These are phyloP conservation scores for Asarcornis scutulata DNA, from an alignment of 2,113 vertebrate species.

Conservation along the genomic window DNA sequence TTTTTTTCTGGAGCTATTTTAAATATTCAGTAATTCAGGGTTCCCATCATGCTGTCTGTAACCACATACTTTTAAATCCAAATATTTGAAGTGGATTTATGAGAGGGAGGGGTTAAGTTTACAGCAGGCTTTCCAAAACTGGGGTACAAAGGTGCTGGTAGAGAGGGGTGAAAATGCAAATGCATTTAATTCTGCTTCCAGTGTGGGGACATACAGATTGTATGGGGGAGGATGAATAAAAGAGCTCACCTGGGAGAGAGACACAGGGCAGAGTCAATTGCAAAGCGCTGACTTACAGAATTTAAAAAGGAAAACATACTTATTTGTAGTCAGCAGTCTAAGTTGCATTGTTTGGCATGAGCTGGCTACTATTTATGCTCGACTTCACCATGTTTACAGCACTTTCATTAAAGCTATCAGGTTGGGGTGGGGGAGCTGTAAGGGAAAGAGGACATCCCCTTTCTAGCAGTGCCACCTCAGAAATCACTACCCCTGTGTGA, in stretches of 20 bases:
- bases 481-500: not conserved
- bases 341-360: not conserved
- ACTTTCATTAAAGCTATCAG: not conserved
- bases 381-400: not conserved
- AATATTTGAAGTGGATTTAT: conserved; percentile 6
- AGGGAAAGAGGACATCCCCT: not conserved
- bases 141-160: not conserved
- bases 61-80: not conserved
- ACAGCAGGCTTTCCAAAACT: not conserved
- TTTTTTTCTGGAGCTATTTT: not conserved
- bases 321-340: not conserved
- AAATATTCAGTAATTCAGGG: conserved; percentile 24
- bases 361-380: not conserved
- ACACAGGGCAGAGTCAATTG: not conserved
- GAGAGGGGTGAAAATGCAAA: not conserved
- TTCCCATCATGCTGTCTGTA: not conserved
- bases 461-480: not conserved
- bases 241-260: not conserved
- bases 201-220: not conserved
- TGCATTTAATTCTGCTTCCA: not conserved
- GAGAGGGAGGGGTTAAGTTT: not conserved
- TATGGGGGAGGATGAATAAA: not conserved
- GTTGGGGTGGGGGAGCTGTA: not conserved
- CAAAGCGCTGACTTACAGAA: not conserved
- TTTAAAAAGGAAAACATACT: not conserved